Conservation (phyloP, 2,113 vertebrate species). For the Andinoacara biseriatus region DNA sequence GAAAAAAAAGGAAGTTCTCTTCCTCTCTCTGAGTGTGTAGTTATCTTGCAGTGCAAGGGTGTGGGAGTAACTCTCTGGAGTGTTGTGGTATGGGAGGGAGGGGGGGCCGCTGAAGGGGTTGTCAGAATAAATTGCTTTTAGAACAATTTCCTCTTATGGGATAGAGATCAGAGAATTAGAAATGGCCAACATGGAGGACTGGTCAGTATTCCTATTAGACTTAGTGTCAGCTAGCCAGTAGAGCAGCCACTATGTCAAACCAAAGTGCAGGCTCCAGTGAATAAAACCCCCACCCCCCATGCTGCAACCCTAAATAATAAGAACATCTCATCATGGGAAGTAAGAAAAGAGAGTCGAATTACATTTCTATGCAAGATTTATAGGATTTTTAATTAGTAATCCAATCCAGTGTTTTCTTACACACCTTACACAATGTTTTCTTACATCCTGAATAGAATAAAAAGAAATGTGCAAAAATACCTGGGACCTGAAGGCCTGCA, state of each 20-base stretch:
- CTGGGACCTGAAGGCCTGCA: slow-evolving; percentile 90
- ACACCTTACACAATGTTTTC: not conserved
- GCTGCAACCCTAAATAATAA: slow-evolving; percentile 31
- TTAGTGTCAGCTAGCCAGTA: slow-evolving; percentile 66
- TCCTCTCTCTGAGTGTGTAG: slow-evolving; percentile 66
- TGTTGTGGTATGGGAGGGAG: slow-evolving; percentile 12
- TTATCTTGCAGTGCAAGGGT: slow-evolving; percentile 83
- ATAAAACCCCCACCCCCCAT: slow-evolving; percentile 8
- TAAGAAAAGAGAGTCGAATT: slow-evolving; percentile 33
- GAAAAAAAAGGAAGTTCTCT: slow-evolving; percentile 73
- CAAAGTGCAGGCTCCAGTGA: slow-evolving; percentile 54
- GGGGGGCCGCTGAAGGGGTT: slow-evolving; percentile 55
- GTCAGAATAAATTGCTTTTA: slow-evolving; percentile 78
- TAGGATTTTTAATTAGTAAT: slow-evolving; percentile 1
- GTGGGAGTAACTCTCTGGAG: slow-evolving; percentile 73
- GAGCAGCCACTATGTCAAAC: slow-evolving; percentile 59
- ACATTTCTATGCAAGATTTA: slow-evolving; percentile 2
- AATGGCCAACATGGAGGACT: slow-evolving; percentile 61
- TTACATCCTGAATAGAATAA: not conserved
- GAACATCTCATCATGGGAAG: slow-evolving; percentile 36
- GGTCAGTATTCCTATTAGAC: slow-evolving; percentile 75
- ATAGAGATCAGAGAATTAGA: slow-evolving; percentile 74
- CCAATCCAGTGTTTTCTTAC: not conserved
- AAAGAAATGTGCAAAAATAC: slow-evolving; percentile 68
- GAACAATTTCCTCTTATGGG: slow-evolving; percentile 73